Percentiles rank a stretch among this genome's conserved stretches.
phyloP scores from a whole-genome alignment of 2,888 invertebrate species.

The Scaptodrosophila latifasciaeformis region DNA sequence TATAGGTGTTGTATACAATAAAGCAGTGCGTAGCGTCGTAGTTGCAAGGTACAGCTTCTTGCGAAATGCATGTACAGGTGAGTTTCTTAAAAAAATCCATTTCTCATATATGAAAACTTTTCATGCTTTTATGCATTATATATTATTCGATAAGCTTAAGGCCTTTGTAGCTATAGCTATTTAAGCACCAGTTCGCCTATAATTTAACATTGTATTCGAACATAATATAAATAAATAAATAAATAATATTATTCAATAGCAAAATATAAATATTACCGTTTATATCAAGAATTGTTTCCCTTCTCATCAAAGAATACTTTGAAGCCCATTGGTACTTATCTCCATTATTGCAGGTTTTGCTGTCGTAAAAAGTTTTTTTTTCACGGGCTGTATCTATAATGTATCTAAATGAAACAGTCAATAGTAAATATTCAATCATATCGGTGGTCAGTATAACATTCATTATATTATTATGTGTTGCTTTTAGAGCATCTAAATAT shows the following conservation, averaged over 20 bases:
- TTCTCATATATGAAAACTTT: too few species aligned
- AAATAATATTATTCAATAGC: background rate
- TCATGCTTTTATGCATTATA: too few species aligned
- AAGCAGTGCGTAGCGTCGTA: too few species aligned
- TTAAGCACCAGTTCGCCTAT: too few species aligned
- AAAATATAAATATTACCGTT: constrained; percentile 12
- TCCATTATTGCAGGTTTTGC: constrained; percentile 19
- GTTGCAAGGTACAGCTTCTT: too few species aligned
- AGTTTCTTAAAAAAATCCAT: too few species aligned
- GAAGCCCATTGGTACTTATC: constrained; percentile 41
- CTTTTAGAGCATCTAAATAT: constrained; percentile 26
- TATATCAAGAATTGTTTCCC: constrained; percentile 29
- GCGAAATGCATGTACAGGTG: too few species aligned
- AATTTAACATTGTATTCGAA: too few species aligned
- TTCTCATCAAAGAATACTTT: constrained; percentile 35
- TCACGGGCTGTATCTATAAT: constrained; percentile 45
- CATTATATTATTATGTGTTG: background rate
- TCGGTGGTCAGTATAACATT: constrained; percentile 44
- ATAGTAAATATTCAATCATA: constrained; percentile 37
- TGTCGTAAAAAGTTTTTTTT: constrained; percentile 21
- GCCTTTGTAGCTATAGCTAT: too few species aligned
- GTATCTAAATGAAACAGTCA: constrained; percentile 40
- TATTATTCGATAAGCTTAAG: too few species aligned
- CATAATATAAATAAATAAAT: too few species aligned
- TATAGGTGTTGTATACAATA: too few species aligned